These are phyloP conservation scores for Cheirogaleus major DNA, from an alignment of 2,797 vertebrate genomes.

Conservation along the genomic window DNA sequence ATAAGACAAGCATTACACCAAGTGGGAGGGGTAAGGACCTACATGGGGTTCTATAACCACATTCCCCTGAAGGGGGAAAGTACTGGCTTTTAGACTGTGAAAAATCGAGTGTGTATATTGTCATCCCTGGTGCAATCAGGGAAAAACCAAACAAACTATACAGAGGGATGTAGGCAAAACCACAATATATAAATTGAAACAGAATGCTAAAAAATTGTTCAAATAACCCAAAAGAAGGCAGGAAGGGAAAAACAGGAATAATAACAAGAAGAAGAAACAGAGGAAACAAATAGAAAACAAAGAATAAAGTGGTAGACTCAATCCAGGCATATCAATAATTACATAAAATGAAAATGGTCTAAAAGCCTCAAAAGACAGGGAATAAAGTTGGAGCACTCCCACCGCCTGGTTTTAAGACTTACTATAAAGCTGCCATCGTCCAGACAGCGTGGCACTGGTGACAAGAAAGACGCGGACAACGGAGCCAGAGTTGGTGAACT, in stretches of 20 bases:
- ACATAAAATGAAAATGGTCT: background rate
- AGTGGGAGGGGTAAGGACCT: background rate
- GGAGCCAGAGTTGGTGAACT: background rate
- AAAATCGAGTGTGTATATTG: background rate
- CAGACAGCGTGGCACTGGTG: background rate
- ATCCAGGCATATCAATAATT: background rate
- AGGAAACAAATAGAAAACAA: background rate
- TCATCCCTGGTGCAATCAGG: background rate
- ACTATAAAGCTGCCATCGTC: background rate
- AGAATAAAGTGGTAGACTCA: background rate
- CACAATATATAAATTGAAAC: background rate
- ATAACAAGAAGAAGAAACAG: background rate
- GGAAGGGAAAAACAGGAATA: background rate
- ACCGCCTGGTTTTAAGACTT: background rate
- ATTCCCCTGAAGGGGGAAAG: background rate
- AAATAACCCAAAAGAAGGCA: background rate
- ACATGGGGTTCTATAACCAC: background rate
- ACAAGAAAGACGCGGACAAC: background rate
- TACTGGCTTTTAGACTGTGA: background rate
- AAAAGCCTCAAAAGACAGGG: conserved; percentile 23
- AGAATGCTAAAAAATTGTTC: background rate
- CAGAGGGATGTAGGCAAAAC: background rate
- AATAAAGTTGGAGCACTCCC: background rate
- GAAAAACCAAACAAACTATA: background rate
- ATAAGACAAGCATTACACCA: background rate